Percentiles rank a stretch among this genome's conserved stretches.
These are phyloP conservation scores for Metridium senile DNA, from an alignment of 92 coral and sea anemone genomes.

Conservation along the genomic window DNA sequence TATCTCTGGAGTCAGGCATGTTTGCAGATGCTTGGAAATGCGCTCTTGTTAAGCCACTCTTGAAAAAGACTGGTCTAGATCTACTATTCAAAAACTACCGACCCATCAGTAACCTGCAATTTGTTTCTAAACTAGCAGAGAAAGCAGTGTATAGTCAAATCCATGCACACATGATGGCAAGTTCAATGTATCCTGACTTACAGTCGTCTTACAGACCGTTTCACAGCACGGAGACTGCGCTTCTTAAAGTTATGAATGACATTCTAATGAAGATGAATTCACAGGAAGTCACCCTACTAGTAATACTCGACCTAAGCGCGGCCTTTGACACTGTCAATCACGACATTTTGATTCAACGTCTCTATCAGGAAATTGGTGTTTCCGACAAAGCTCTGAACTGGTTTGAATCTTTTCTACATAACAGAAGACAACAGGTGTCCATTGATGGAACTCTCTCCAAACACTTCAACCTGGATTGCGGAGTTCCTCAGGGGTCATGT, in stretches of 20 bases:
- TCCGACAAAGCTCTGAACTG: background rate
- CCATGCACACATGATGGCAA: conserved; percentile 18
- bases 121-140: conserved; percentile 22
- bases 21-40: conserved; percentile 22
- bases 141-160: conserved; percentile 35
- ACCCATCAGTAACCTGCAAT: conserved; percentile 38
- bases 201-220: background rate
- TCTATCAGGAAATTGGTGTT: background rate
- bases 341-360: background rate
- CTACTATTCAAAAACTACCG: conserved; percentile 1
- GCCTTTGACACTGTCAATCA: conserved; percentile 32
- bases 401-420: conserved; percentile 3
- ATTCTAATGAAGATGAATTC: conserved; percentile 4
- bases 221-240: conserved; percentile 11
- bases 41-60: conserved; percentile 5
- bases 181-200: conserved; percentile 5
- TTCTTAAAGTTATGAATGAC: conserved; percentile 7
- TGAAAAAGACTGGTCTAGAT: conserved; percentile 10
- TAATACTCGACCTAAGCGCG: conserved; percentile 4
- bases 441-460: conserved; percentile 7
- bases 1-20: conserved; percentile 30
- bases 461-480: conserved; percentile 3
- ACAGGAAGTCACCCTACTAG: background rate
- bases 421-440: background rate
- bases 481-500: conserved; percentile 17